A percentile compares a stretch with the other conserved stretches of the same genome.
These are phyloP conservation scores for Serranus cabrilla DNA, from an alignment of 2,797 vertebrate genomes.

Conservation along the genomic window DNA sequence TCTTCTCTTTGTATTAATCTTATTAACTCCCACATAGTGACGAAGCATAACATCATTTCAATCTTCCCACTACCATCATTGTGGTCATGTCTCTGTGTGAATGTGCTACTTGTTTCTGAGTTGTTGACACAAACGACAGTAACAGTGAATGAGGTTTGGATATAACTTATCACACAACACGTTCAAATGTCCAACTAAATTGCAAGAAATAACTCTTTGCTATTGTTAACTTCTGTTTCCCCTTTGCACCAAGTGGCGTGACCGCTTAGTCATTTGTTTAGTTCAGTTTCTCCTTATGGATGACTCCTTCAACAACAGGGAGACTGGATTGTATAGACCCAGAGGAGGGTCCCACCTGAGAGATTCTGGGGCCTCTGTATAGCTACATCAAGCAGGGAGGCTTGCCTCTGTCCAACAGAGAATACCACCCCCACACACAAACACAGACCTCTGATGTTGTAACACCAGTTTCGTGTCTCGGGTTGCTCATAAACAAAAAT, in stretches of 20 bases:
- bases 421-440: conserved; percentile 28
- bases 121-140: neutral
- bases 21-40: neutral
- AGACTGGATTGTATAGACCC: conserved; percentile 27
- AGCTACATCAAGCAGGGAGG: conserved; percentile 15
- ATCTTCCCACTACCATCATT: neutral
- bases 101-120: neutral
- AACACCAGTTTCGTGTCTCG: conserved; percentile 44
- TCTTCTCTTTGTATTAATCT: neutral
- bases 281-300: neutral
- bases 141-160: neutral
- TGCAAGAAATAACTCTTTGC: neutral
- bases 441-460: conserved; percentile 15
- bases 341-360: conserved; percentile 12
- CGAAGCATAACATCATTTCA: neutral
- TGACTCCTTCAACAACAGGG: neutral
- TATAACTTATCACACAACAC: neutral
- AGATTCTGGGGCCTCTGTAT: neutral
- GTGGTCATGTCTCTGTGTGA: neutral
- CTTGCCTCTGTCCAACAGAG: conserved; percentile 31
- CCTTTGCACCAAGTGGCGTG: neutral
- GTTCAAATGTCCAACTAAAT: neutral
- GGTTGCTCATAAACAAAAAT: conserved; percentile 60
- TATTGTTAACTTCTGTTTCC: neutral
- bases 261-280: neutral